Evolutionary conservation across 2,113 vertebrate genomes (phyloP), one percentile per base, ranked within the genome.

Genomic region (Clarias gariepinus): DNA sequence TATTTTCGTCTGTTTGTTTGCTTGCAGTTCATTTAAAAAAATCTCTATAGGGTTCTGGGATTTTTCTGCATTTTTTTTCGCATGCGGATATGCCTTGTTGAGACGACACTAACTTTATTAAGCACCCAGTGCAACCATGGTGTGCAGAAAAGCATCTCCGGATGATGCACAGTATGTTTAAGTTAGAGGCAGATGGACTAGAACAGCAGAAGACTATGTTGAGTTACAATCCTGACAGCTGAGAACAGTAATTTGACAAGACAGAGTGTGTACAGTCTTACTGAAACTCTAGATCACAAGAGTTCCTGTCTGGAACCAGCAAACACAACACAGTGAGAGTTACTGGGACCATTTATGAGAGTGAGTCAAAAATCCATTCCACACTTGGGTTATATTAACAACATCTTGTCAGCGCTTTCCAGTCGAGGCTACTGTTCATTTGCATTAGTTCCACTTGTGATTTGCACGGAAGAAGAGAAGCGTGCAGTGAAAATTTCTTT

Each of bases 61-160:
- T 74, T 74, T 36, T 36, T 36, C 3, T 36, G 33, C 3, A 2
- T 36, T 36, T 1, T 36, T 36, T 36, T 36, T 36, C n/a, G n/a
- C n/a, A n/a, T n/a, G n/a, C n/a, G n/a, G 33, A 2, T 36, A 36
- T 47, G 47, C 47, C 47, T 47, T 47, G 47, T 47, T 47, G 18
- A 18, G n/a, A n/a, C 15, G 30, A 19, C 5, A 2, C 3, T 47
- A 74, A 74, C 36, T 8, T 11, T 8, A 28, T 28, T 55, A 57
- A 30, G 0, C 52, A 58, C 53, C 33, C 16, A 4, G 28, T 30
- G n/a, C 8, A 33, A 57, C 2, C 8, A 1, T 4, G n/a, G 15
- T 78, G 53, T 57, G n/a, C 53, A 57, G 76, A 78, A 78, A 78
- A 19, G 76, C 53, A 77, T n/a, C 47, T 77, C 36, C 0, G 71